Base-by-base conservation (phyloP, 2,888 invertebrate species). In the Drosophila mulleri region DNA sequence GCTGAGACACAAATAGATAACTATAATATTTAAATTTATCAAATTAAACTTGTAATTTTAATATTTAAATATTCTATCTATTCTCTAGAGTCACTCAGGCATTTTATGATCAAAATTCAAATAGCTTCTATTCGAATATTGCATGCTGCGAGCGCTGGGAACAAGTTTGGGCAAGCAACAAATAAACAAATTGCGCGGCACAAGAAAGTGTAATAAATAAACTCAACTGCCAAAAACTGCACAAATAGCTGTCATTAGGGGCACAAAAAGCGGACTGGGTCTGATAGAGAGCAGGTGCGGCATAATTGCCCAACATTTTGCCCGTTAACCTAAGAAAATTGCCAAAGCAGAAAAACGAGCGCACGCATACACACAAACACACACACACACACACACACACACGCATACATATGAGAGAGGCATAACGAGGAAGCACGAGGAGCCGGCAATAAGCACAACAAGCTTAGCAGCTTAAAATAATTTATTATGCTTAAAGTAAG, bases 401-500 rank as follows among this genome's bases (percentile, higher is more conserved):
- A n/a, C n/a, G n/a, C n/a, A n/a, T n/a, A 29, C 29, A 29, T 16
- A 14, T 44, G 50, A 37, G 39, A 44, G 26, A 57, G 23, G 53
- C n/a, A 32, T 35, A 41, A 39, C 42, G 12, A 61, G 56, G 18
- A 60, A 44, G 18, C 18, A 18, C 11, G 6, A 37, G 53, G 41
- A 68, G 62, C 32, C 42, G 57, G 54, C 72, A 67, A 66, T 68
- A 66, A 68, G 69, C 74, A 76, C 75, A 84, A 80, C 71, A 76
- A 82, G 80, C 78, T 80, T 82, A 78, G 75, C 72, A 83, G 88
- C 86, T 88, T 83, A 85, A 89, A 89, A 89, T 89, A 86, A 89
- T 86, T 89, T 89, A 89, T 86, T 81, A 77, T 83, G 77, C 86
- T 88, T 85, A 89, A 89, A 86, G 86, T 79, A 84, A 88, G 86